Evolutionary conservation across 1,140 invertebrate species (phyloP).

Genomic region (Patella vulgata): DNA sequence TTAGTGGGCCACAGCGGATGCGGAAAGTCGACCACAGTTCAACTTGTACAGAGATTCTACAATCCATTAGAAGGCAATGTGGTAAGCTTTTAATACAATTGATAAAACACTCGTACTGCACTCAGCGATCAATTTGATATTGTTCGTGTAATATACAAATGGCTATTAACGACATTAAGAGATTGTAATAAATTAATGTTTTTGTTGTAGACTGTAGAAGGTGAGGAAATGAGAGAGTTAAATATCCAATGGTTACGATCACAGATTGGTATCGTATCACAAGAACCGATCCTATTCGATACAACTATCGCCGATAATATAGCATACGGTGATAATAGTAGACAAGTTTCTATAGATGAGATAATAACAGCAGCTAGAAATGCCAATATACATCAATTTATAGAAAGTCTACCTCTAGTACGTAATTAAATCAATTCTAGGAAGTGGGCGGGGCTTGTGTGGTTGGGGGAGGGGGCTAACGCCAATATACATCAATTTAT

Average conservation of each 20-base stretch:
- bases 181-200: no score
- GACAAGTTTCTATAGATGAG: conserved; percentile 61
- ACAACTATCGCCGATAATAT: conserved; percentile 87
- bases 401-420: conserved; percentile 50
- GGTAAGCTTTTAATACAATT: conserved; percentile 30
- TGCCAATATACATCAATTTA: conserved; percentile 61
- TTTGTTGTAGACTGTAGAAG: background rate
- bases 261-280: conserved; percentile 77
- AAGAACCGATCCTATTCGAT: conserved; percentile 88
- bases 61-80: conserved; percentile 72
- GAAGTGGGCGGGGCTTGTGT: background rate
- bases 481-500: conserved; percentile 62
- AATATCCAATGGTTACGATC: conserved; percentile 67
- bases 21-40: conserved; percentile 84
- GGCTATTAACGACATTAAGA: background rate
- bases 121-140: no score
- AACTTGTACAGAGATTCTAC: conserved; percentile 83
- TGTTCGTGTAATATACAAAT: background rate
- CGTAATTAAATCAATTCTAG: background rate
- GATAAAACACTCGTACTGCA: no score
- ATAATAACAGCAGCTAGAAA: conserved; percentile 50
- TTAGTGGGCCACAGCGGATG: conserved; percentile 71
- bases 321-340: conserved; percentile 80
- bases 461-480: background rate
- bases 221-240: conserved; percentile 17